A percentile compares a stretch with the other conserved stretches of the same genome.
phyloP scores from a whole-genome alignment of 2,113 vertebrate genomes.

The Hystrix cristata region DNA sequence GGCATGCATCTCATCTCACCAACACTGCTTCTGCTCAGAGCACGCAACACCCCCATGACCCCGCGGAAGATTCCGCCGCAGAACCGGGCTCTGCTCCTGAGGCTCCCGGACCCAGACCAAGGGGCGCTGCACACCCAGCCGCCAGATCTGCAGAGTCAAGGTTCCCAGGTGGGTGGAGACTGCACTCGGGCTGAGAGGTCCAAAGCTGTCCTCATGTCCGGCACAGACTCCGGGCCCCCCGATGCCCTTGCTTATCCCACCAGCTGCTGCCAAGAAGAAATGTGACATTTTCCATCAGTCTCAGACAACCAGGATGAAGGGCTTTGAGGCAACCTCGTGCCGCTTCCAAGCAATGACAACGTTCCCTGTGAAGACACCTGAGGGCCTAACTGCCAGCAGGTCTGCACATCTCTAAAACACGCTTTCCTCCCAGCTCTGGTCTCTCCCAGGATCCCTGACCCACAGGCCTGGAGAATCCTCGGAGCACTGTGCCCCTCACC shows the following conservation, averaged over 20 bases:
- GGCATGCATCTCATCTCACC: neutral
- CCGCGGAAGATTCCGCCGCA: neutral
- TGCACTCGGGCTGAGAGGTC: neutral
- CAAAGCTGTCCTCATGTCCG: accelerated
- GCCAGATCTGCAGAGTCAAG: neutral
- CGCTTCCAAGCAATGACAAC: neutral
- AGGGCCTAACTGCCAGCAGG: neutral
- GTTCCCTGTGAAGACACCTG: neutral
- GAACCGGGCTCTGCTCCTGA: neutral
- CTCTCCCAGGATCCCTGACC: neutral
- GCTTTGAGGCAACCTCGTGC: neutral
- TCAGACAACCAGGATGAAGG: neutral
- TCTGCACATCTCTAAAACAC: neutral
- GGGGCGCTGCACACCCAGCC: neutral
- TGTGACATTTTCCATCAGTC: neutral
- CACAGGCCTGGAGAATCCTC: neutral
- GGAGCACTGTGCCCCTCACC: too few relatives aligned
- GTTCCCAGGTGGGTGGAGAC: neutral
- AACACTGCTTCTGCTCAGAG: neutral
- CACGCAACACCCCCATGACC: neutral
- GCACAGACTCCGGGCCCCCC: too few relatives aligned
- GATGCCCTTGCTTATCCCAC: too few relatives aligned
- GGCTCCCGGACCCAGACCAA: neutral
- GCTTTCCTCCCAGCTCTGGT: neutral
- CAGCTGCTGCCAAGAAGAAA: neutral